Evolutionary conservation across 2,113 vertebrate species (phyloP).

Genomic region (Pluvialis apricaria): DNA sequence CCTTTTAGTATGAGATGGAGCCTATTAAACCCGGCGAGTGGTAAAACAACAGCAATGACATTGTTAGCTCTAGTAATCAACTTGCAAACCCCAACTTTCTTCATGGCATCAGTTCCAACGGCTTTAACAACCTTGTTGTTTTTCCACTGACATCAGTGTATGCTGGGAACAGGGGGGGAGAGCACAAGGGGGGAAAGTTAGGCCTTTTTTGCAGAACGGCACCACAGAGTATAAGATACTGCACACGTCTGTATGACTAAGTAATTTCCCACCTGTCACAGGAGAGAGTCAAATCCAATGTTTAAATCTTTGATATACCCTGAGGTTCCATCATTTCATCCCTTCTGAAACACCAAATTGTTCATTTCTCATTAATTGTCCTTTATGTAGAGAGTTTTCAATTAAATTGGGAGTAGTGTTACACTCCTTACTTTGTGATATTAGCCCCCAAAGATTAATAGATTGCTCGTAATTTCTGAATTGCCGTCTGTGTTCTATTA

Average conservation of each 20-base stretch:
- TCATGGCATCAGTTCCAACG: background rate
- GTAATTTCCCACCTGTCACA: conserved; percentile 35
- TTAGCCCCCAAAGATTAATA: conserved; percentile 74
- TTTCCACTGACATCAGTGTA: background rate
- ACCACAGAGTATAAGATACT: background rate
- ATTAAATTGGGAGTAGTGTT: conserved; percentile 68
- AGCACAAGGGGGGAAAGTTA: background rate
- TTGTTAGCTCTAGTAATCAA: background rate
- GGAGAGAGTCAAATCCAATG: conserved; percentile 36
- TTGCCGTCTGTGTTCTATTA: conserved; percentile 44
- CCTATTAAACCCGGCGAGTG: background rate
- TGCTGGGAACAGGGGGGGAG: background rate
- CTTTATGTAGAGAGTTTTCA: conserved; percentile 67
- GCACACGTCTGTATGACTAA: background rate
- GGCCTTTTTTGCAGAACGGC: background rate
- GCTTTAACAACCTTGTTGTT: background rate
- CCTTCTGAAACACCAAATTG: conserved; percentile 69
- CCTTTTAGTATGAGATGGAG: background rate
- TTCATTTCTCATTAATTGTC: conserved; percentile 73
- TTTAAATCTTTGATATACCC: conserved; percentile 42
- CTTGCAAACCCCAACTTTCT: background rate
- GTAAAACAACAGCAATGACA: background rate
- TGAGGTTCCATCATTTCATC: conserved; percentile 45
- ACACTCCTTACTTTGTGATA: conserved; percentile 71
- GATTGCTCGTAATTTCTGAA: conserved; percentile 50